phyloP scores from a whole-genome alignment of 2,113 vertebrate species.

The Ibidorhyncha struthersii region DNA sequence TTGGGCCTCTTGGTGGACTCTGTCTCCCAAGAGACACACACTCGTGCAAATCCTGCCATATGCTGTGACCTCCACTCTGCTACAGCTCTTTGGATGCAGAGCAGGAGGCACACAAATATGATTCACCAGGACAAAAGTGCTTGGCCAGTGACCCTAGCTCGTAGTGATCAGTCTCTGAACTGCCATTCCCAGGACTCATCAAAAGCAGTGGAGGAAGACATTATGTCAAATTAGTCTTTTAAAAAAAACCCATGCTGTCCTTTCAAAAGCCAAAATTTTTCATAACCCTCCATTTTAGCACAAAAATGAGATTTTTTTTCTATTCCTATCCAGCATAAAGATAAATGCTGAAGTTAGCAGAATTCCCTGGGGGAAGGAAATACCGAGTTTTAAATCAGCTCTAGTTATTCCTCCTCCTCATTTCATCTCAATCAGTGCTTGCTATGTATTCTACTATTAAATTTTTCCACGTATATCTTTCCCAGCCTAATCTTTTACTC shows the following conservation, averaged over 20 bases:
- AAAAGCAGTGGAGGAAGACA: neutral
- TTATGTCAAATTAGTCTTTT: neutral
- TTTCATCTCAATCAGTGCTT: neutral
- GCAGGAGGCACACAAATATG: neutral
- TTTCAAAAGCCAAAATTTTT: neutral
- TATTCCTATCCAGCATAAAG: neutral
- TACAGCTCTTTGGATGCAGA: neutral
- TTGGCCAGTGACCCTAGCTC: neutral
- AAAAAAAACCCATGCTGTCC: accelerated
- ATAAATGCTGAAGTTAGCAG: neutral
- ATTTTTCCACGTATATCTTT: neutral
- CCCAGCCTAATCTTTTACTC: neutral
- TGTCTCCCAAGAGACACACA: neutral
- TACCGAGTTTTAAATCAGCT: neutral
- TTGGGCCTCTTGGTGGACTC: neutral
- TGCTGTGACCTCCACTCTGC: neutral
- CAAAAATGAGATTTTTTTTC: neutral
- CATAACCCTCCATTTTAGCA: neutral
- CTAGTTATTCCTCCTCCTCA: conserved; percentile 10
- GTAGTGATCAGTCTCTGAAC: neutral
- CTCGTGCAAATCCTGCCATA: neutral
- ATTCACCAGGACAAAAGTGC: neutral
- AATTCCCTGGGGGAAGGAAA: conserved; percentile 4
- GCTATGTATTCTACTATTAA: neutral
- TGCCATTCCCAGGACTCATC: neutral